Evolutionary conservation across 2,797 vertebrate species (phyloP).

Genomic region (Gobionotothen gibberifrons): DNA sequence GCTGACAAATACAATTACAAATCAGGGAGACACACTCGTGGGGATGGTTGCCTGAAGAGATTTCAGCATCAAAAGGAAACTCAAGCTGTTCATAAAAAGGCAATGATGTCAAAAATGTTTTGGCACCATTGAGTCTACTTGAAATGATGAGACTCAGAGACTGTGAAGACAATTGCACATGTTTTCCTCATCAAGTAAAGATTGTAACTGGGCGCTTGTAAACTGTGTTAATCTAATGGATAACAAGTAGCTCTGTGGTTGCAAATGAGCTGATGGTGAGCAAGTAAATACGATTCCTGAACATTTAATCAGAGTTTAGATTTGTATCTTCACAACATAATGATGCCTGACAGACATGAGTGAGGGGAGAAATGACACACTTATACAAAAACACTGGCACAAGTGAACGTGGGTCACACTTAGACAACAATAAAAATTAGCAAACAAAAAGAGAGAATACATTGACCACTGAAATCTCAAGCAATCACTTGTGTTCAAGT

Average conservation of each 20-base stretch:
- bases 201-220: neutral
- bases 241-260: neutral
- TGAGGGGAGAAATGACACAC: neutral
- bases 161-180: constrained; percentile 21
- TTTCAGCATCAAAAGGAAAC: constrained; percentile 48
- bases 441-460: neutral
- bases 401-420: neutral
- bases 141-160: constrained; percentile 56
- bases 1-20: constrained; percentile 75
- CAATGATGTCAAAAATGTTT: constrained; percentile 57
- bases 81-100: constrained; percentile 55
- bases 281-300: constrained; percentile 6
- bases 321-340: neutral
- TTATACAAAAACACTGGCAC: neutral
- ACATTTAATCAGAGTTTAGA: neutral
- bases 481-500: neutral
- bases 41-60: constrained; percentile 57
- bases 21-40: constrained; percentile 64
- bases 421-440: neutral
- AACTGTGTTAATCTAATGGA: constrained; percentile 3
- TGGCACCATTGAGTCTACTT: constrained; percentile 49
- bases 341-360: neutral
- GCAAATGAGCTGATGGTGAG: neutral
- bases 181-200: constrained; percentile 20
- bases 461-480: neutral